These are phyloP conservation scores for Myrmecobius fasciatus DNA, from an alignment of 2,113 vertebrate genomes.

Conservation along the genomic window DNA sequence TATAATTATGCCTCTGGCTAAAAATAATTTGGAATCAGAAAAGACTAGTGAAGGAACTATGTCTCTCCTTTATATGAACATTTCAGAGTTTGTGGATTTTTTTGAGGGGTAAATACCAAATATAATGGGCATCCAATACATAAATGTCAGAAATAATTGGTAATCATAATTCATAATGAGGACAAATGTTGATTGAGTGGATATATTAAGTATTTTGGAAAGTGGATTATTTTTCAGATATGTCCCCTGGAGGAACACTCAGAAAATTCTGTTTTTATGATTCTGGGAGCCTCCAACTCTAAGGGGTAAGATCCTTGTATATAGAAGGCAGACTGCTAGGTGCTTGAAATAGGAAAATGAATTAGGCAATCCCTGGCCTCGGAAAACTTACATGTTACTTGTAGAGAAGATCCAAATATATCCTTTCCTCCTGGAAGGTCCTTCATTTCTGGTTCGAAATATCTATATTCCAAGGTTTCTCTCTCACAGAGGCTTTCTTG, in stretches of 20 bases:
- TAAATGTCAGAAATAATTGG: neutral
- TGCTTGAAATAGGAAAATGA: neutral
- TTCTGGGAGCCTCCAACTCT: neutral
- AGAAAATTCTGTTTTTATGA: neutral
- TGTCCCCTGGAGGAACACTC: neutral
- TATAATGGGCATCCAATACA: neutral
- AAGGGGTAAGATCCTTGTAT: neutral
- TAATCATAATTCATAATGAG: neutral
- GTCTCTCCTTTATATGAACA: neutral
- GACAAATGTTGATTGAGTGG: neutral
- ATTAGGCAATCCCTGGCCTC: neutral
- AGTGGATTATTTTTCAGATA: neutral
- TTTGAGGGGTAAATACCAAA: neutral
- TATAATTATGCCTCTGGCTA: conserved; percentile 6
- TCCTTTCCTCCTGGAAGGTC: neutral
- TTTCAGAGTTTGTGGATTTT: neutral
- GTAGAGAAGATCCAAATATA: neutral
- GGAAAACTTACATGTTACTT: neutral
- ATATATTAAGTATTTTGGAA: neutral
- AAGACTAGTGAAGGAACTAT: neutral
- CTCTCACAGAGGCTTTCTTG: neutral
- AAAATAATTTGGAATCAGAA: neutral
- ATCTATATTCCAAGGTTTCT: neutral
- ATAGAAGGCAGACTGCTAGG: neutral
- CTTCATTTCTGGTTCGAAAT: neutral